Percentiles rank a stretch among this genome's conserved stretches.
These are phyloP conservation scores for Oeneis ivallda DNA, from an alignment of 2,888 invertebrate species.

Conservation along the genomic window DNA sequence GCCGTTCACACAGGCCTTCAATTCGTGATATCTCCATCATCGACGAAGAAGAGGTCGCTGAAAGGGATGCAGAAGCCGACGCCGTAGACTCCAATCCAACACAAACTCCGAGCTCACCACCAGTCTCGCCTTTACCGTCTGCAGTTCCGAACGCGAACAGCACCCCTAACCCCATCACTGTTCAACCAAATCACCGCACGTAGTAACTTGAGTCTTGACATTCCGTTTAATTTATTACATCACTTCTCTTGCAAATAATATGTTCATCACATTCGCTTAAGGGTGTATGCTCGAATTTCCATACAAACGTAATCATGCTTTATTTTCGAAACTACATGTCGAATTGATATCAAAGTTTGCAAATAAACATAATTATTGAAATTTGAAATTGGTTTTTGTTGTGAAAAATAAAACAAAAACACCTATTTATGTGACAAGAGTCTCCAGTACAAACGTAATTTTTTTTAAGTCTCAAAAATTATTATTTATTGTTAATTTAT, in stretches of 20 bases:
- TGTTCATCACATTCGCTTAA: background rate
- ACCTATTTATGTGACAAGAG: no score
- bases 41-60: conserved; percentile 89
- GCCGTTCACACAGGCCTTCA: conserved; percentile 90
- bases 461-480: no score
- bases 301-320: no score
- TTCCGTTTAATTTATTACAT: background rate
- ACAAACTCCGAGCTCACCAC: conserved; percentile 42
- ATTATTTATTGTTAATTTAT: no score
- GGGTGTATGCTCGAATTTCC: no score
- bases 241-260: background rate
- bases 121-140: conserved; percentile 44
- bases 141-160: conserved; percentile 54
- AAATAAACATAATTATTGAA: no score
- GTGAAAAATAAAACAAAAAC: no score
- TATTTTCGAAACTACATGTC: no score
- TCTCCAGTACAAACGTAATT: no score
- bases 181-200: conserved; percentile 67
- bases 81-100: conserved; percentile 37
- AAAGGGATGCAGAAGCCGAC: conserved; percentile 70
- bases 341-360: no score
- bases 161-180: conserved; percentile 69
- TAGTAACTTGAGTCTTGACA: conserved; percentile 12
- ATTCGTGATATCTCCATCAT: conserved; percentile 93
- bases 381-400: no score